phyloP scores from a whole-genome alignment of 2,888 invertebrate genomes.

The Ceratothoa steindachneri region DNA sequence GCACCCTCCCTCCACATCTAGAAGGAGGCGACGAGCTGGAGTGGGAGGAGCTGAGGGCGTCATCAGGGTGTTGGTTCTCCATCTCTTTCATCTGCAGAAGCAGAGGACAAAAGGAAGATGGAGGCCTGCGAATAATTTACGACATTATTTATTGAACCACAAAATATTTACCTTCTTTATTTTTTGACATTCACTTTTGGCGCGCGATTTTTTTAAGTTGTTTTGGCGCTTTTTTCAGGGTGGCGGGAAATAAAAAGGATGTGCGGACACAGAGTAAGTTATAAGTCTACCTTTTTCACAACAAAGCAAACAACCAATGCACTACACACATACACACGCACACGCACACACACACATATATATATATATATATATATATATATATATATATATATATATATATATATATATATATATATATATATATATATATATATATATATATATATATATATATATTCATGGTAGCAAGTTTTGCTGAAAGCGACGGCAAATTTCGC shows the following conservation, averaged over 20 bases:
- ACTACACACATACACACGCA: conserved; percentile 25
- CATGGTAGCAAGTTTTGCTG: no score
- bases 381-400: conserved; percentile 21
- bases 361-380: conserved; percentile 28
- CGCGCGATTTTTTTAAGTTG: no score
- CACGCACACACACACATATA: conserved; percentile 25
- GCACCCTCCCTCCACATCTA: background rate
- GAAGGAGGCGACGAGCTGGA: background rate
- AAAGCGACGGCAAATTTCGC: no score
- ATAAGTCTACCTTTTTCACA: no score
- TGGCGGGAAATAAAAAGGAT: no score
- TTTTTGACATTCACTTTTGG: no score
- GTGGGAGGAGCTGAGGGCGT: background rate
- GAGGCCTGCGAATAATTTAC: conserved; percentile 36
- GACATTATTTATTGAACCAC: conserved; percentile 43
- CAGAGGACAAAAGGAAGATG: conserved; percentile 36
- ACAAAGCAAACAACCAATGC: background rate
- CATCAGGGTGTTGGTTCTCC: conserved; percentile 15
- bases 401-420: conserved; percentile 15
- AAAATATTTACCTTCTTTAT: conserved; percentile 21
- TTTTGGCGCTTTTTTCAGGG: no score
- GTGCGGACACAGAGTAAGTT: no score
- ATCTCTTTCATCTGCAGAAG: conserved; percentile 33
- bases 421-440: no score
- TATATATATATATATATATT: no score